Percentiles rank a stretch among this genome's conserved stretches.
Evolutionary conservation across 2,113 vertebrate genomes (phyloP).

Genomic region (Dolichallabes microphthalmus): DNA sequence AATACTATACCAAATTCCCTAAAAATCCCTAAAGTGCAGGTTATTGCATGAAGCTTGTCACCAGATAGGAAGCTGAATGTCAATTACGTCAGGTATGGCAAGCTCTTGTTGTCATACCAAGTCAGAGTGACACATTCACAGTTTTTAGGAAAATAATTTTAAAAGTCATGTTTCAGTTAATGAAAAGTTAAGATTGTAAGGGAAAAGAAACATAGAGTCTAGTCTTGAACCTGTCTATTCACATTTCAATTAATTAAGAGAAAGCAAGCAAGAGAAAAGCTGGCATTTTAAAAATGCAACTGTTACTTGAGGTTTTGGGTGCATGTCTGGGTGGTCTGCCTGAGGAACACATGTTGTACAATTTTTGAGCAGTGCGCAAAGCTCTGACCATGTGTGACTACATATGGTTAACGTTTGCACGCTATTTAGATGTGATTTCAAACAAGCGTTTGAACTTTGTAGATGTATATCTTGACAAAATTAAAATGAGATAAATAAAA

Average conservation of each 20-base stretch:
- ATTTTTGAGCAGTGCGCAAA: background rate
- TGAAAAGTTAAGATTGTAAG: background rate
- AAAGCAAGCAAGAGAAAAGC: constrained; percentile 1
- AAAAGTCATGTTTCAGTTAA: background rate
- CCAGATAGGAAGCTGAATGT: background rate
- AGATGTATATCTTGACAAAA: constrained; percentile 14
- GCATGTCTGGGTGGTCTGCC: constrained; percentile 14
- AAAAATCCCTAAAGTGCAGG: background rate
- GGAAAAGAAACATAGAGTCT: background rate
- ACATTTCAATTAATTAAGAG: background rate
- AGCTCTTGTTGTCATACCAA: background rate
- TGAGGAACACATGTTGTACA: background rate
- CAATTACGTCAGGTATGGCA: background rate
- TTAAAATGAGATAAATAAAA: background rate
- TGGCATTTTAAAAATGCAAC: background rate
- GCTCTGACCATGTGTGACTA: constrained; percentile 3
- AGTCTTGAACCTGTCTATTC: background rate
- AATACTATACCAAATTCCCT: too few species aligned
- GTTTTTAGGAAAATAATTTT: background rate
- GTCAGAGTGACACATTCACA: background rate
- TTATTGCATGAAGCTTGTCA: background rate
- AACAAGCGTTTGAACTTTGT: background rate
- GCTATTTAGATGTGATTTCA: constrained; percentile 19
- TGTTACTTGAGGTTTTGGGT: background rate
- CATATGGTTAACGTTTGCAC: constrained; percentile 6